These are phyloP conservation scores for Uloborus diversus DNA, from an alignment of 1,140 invertebrate species.

Conservation along the genomic window DNA sequence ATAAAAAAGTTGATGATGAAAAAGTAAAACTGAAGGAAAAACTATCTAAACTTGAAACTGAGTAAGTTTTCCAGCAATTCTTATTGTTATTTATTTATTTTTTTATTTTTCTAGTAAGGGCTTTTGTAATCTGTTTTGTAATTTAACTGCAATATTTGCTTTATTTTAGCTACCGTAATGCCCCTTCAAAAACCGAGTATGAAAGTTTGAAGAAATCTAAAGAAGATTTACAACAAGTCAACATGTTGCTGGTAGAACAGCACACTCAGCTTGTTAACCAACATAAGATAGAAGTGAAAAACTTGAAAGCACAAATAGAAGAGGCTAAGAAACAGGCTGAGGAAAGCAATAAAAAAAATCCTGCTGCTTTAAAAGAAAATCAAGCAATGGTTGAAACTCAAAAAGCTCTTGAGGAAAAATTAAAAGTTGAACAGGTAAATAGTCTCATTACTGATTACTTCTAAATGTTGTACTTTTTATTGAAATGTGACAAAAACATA, in stretches of 20 bases:
- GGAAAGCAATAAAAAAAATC: conserved; percentile 8
- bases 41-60: conserved; percentile 22
- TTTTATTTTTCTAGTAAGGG: background rate
- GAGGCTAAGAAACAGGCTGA: conserved; percentile 19
- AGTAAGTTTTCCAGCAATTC: conserved; percentile 1
- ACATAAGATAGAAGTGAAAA: conserved; percentile 31
- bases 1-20: conserved; percentile 37
- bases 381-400: conserved; percentile 4
- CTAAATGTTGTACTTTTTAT: no score
- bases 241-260: conserved; percentile 21
- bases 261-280: conserved; percentile 19
- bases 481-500: no score
- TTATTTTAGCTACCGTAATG: conserved; percentile 13
- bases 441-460: no score
- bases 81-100: background rate
- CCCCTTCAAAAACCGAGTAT: conserved; percentile 10
- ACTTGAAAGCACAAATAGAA: conserved; percentile 4
- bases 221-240: conserved; percentile 38
- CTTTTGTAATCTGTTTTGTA: background rate
- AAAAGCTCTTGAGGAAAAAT: conserved; percentile 19
- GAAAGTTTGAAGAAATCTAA: conserved; percentile 36
- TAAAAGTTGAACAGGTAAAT: conserved; percentile 19
- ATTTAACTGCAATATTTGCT: background rate
- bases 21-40: conserved; percentile 27
- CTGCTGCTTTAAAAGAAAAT: conserved; percentile 2